Base-by-base conservation (phyloP, 2,888 invertebrate species). In the Lasioglossum calceatum region DNA sequence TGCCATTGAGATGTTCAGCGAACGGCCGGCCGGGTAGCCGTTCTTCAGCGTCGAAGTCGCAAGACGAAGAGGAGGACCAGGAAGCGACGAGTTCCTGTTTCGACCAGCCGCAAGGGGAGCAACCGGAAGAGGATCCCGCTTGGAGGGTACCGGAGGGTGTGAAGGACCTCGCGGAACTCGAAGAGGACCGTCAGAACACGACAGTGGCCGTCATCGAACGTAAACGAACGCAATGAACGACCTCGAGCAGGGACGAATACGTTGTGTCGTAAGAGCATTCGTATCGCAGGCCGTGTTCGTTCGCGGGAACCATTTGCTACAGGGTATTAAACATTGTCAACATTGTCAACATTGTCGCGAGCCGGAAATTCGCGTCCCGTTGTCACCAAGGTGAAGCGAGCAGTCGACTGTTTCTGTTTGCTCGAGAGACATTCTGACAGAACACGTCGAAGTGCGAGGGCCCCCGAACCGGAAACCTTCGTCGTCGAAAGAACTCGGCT, bases 11-110 rank as follows among this genome's bases (percentile, higher is more conserved):
- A 90, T 93, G 92, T 86, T 90, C 94, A 84, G 93, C 94, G 77
- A 95, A 95, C 90, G 95, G 95, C 61, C 92, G 93, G 81, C 95
- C 95, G 27, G 94, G 93, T 19, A 93, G 90, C 64, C 94, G 93
- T 32, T 91, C 93, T 79, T 91, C 92, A 54, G 81, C 90, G 75
- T 84, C 92, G 79, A 92, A 50, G 36, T 36, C 73, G 61, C 84
- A 81, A 74, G 90, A 88, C 4, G 84, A 78, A 5, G 16, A 47
- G 0, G 7, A 4, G 16, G 32, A n/a, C n/a, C 71, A 77, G 58
- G 86, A 88, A 32, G 76, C 76, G 16, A 89, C 84, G 12, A 87
- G 81, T 44, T 77, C 80, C 44, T 14, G 74, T 12, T 23, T 61
- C 67, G 54, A 47, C 14, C 50, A 82, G 42, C 7, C 85, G 64